Evolutionary conservation across 64 coral and sea anemone species (phyloP).

Genomic region (Dendronephthya gigantea): DNA sequence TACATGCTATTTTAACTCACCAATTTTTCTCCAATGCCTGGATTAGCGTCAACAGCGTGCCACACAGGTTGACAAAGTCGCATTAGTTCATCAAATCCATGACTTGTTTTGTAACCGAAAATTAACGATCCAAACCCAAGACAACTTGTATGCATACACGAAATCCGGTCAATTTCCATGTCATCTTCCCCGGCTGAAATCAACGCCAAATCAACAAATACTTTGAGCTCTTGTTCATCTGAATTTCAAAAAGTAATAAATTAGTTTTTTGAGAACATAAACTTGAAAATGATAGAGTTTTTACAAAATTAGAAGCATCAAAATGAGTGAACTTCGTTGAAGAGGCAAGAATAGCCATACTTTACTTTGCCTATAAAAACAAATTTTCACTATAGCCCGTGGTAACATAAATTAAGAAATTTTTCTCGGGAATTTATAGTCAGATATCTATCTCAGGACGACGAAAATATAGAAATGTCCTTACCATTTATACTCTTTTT

Average conservation of each 20-base stretch:
- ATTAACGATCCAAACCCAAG: conserved; percentile 75
- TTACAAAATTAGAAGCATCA: too few relatives aligned
- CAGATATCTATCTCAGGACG: too few relatives aligned
- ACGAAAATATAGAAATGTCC: too few relatives aligned
- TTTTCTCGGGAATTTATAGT: too few relatives aligned
- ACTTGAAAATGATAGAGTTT: too few relatives aligned
- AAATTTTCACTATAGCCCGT: too few relatives aligned
- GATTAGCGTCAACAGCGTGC: conserved; percentile 55
- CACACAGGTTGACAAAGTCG: conserved; percentile 56
- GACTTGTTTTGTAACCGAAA: conserved; percentile 48
- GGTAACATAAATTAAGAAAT: too few relatives aligned
- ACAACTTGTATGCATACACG: conserved; percentile 73
- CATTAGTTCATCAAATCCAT: conserved; percentile 62
- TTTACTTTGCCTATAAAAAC: too few relatives aligned
- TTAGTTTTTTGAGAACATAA: too few relatives aligned
- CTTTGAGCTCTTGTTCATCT: conserved; percentile 60
- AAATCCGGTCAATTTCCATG: conserved; percentile 73
- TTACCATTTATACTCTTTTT: not conserved
- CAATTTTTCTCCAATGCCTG: conserved; percentile 40
- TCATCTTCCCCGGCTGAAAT: conserved; percentile 83
- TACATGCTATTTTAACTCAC: not conserved
- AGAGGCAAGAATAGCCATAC: too few relatives aligned
- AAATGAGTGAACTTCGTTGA: too few relatives aligned
- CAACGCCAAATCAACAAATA: conserved; percentile 80
- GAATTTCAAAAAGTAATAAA: not conserved